A percentile compares a stretch with the other conserved stretches of the same genome.
Conservation (phyloP, 1,140 invertebrate species). For the Gonioctena quinquepunctata region DNA sequence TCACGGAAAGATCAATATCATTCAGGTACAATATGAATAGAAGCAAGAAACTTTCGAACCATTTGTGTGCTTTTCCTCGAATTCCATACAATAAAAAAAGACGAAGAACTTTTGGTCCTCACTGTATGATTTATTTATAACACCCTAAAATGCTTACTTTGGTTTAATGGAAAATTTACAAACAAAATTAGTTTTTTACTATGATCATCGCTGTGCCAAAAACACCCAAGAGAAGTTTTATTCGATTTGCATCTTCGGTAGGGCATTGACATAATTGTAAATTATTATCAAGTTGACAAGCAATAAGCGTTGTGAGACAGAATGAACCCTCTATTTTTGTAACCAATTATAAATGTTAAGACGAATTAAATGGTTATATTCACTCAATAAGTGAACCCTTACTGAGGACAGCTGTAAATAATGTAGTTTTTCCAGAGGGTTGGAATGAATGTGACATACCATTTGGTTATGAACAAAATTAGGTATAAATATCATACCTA, state of each 20-base stretch:
- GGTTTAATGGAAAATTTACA: too few relatives aligned
- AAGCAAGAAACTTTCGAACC: too few relatives aligned
- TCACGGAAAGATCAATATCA: too few relatives aligned
- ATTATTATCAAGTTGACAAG: constrained; percentile 53
- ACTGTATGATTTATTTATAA: too few relatives aligned
- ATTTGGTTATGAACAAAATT: not conserved
- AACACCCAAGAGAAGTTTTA: too few relatives aligned
- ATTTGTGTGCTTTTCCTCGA: too few relatives aligned
- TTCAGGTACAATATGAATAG: too few relatives aligned
- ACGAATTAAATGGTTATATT: constrained; percentile 43
- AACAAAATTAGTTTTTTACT: too few relatives aligned
- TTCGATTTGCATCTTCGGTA: constrained; percentile 13
- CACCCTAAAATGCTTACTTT: too few relatives aligned
- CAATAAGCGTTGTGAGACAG: constrained; percentile 54
- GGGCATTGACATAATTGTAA: constrained; percentile 34
- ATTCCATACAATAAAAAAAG: too few relatives aligned
- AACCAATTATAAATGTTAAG: constrained; percentile 52
- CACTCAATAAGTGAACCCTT: constrained; percentile 36
- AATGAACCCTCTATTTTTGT: constrained; percentile 59
- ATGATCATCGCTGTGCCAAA: too few relatives aligned
- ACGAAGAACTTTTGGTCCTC: too few relatives aligned
- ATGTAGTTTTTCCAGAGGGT: constrained; percentile 45
- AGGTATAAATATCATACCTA: not conserved
- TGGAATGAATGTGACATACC: constrained; percentile 38
- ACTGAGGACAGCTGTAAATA: constrained; percentile 30